phyloP scores from a whole-genome alignment of 2,888 invertebrate species.

The Rotaria macrura region DNA sequence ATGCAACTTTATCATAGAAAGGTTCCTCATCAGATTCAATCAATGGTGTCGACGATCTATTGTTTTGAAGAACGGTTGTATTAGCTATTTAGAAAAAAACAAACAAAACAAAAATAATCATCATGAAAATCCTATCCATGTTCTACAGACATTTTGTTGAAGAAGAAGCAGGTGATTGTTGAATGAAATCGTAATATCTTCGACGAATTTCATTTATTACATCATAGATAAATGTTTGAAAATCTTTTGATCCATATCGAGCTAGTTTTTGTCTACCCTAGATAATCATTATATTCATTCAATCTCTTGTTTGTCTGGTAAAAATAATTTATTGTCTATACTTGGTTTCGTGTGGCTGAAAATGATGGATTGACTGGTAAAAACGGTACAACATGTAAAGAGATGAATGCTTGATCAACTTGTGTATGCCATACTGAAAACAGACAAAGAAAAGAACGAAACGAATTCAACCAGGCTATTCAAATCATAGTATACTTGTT shows the following conservation, averaged over 20 bases:
- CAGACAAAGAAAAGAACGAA: no score
- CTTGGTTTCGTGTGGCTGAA: constrained; percentile 85
- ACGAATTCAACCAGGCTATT: neutral
- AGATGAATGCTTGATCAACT: neutral
- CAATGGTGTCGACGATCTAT: neutral
- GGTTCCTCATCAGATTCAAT: constrained; percentile 64
- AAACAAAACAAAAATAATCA: neutral
- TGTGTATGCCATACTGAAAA: neutral
- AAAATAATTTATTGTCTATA: constrained; percentile 37
- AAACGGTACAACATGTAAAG: constrained; percentile 64
- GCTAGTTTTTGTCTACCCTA: constrained; percentile 85
- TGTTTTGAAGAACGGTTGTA: neutral
- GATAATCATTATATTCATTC: constrained; percentile 2
- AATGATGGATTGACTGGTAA: constrained; percentile 83
- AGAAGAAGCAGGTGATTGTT: neutral
- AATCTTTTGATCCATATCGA: constrained; percentile 74
- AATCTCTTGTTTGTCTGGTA: neutral
- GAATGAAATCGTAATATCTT: constrained; percentile 50
- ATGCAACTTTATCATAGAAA: constrained; percentile 85
- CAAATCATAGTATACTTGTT: constrained; percentile 51
- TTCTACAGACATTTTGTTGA: neutral
- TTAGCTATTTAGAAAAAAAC: neutral
- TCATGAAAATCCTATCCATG: no score
- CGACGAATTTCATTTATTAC: constrained; percentile 76
- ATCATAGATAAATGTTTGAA: constrained; percentile 76